Percentiles rank a stretch among this genome's conserved stretches.
Evolutionary conservation across 2,888 invertebrate species (phyloP).

Genomic region (Pheosia gnoma): DNA sequence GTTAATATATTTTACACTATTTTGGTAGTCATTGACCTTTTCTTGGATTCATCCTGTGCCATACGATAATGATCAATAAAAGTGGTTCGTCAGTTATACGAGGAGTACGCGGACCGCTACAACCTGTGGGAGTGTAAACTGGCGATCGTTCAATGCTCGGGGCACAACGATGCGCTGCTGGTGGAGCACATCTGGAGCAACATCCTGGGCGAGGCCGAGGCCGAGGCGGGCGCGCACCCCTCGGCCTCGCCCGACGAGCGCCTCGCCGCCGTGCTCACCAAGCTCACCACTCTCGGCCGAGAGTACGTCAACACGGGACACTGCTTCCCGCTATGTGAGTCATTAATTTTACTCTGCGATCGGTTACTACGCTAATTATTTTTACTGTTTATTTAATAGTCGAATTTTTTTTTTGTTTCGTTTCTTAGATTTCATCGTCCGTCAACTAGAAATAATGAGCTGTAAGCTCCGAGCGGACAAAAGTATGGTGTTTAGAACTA

Average conservation of each 20-base stretch:
- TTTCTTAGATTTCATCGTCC: conserved; percentile 88
- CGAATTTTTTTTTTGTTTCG: neutral
- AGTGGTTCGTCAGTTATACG: conserved; percentile 87
- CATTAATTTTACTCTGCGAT: conserved; percentile 10
- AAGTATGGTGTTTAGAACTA: conserved; percentile 89
- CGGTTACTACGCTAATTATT: too few relatives aligned
- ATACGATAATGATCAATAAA: too few relatives aligned
- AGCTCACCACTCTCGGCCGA: conserved; percentile 90
- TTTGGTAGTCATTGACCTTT: too few relatives aligned
- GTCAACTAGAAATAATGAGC: conserved; percentile 90
- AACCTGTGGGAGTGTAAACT: conserved; percentile 96
- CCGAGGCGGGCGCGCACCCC: conserved; percentile 65
- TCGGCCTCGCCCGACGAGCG: conserved; percentile 81
- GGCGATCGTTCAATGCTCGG: conserved; percentile 97
- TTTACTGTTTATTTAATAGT: too few relatives aligned
- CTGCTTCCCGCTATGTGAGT: conserved; percentile 93
- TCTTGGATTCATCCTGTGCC: too few relatives aligned
- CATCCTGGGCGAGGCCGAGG: conserved; percentile 87
- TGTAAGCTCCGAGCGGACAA: conserved; percentile 89
- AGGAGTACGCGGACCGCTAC: conserved; percentile 95
- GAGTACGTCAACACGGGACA: conserved; percentile 92
- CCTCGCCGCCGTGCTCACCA: conserved; percentile 88
- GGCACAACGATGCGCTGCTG: conserved; percentile 93
- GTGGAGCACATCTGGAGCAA: conserved; percentile 97
- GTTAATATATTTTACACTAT: too few relatives aligned